These are phyloP conservation scores for Anoplolepis gracilipes DNA, from an alignment of 1,140 invertebrate species.

Conservation along the genomic window DNA sequence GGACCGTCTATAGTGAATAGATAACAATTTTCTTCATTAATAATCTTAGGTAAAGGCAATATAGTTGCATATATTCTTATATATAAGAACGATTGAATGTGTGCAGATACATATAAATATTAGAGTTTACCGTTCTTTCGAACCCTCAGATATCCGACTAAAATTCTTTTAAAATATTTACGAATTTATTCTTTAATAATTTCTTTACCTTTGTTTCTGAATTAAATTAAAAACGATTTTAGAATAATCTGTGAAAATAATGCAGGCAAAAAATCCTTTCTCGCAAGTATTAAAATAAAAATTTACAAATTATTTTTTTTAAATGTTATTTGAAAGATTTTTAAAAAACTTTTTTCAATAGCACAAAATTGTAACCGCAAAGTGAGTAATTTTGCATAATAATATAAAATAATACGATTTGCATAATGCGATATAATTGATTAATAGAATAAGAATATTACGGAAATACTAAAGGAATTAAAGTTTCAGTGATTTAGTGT, in stretches of 20 bases:
- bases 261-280: background rate
- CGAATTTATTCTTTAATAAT: background rate
- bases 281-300: background rate
- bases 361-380: background rate
- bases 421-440: too few relatives aligned
- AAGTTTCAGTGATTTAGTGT: constrained; percentile 16
- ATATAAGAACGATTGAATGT: background rate
- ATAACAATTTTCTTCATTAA: constrained; percentile 22
- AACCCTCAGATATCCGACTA: background rate
- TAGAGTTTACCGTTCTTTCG: background rate
- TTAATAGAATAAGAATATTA: background rate
- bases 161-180: background rate
- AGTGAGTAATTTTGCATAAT: background rate
- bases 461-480: background rate
- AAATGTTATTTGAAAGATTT: too few relatives aligned
- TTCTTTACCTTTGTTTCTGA: background rate
- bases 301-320: too few relatives aligned
- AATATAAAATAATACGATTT: background rate
- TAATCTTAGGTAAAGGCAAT: background rate
- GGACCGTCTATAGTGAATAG: constrained; percentile 22
- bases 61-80: background rate
- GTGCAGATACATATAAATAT: background rate
- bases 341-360: background rate
- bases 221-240: background rate
- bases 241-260: background rate